phyloP scores from a whole-genome alignment of 2,888 invertebrate species.

The Pelosia muscerda region DNA sequence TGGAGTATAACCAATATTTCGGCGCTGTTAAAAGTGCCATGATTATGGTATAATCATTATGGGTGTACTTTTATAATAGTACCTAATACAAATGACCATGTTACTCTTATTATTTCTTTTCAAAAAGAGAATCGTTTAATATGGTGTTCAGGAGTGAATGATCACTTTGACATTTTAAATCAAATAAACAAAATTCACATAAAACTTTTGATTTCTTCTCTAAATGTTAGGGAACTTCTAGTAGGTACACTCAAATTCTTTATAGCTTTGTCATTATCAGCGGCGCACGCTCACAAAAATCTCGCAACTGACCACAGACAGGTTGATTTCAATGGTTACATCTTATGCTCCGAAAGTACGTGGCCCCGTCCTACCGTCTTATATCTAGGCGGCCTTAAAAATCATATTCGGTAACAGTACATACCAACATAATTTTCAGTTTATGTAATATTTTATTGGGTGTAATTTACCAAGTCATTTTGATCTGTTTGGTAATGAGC shows the following conservation, averaged over 20 bases:
- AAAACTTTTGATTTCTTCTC: not conserved
- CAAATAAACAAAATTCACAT: not conserved
- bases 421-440: constrained; percentile 11
- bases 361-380: constrained; percentile 19
- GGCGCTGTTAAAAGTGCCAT: no score
- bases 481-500: not conserved
- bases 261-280: constrained; percentile 55
- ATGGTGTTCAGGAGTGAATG: not conserved
- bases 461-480: not conserved
- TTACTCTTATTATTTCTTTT: no score
- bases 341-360: constrained; percentile 59
- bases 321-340: constrained; percentile 68
- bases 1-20: no score
- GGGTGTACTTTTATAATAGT: no score
- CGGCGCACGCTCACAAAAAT: constrained; percentile 67
- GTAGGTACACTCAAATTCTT: constrained; percentile 38
- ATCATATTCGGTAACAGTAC: constrained; percentile 38
- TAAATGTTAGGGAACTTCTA: not conserved
- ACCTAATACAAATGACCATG: no score
- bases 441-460: constrained; percentile 25
- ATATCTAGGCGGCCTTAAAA: constrained; percentile 54
- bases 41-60: no score
- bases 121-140: no score
- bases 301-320: constrained; percentile 73
- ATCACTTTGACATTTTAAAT: not conserved